These are phyloP conservation scores for Aphelinus certus DNA, from an alignment of 1,140 invertebrate species.

Conservation along the genomic window DNA sequence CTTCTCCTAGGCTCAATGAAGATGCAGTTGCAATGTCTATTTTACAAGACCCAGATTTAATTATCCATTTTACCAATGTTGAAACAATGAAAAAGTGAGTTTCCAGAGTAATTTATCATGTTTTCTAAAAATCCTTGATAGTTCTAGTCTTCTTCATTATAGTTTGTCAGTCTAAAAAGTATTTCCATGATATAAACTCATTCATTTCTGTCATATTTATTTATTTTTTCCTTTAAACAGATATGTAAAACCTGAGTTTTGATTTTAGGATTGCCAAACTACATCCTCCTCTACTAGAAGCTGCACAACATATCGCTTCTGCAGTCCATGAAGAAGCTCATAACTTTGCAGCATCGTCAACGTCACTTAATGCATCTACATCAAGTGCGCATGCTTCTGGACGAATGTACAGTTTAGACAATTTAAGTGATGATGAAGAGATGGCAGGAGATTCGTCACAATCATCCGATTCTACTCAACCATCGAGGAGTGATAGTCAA, in stretches of 20 bases:
- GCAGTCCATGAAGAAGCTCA: conserved; percentile 66
- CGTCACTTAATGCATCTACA: conserved; percentile 45
- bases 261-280: conserved; percentile 58
- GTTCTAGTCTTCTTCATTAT: not conserved
- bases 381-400: conserved; percentile 52
- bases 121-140: too few species aligned
- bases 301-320: conserved; percentile 65
- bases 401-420: conserved; percentile 66
- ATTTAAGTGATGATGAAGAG: conserved; percentile 68
- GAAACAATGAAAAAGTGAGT: conserved; percentile 64
- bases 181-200: not conserved
- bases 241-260: not conserved
- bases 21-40: conserved; percentile 69
- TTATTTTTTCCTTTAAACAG: not conserved
- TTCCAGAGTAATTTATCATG: too few species aligned
- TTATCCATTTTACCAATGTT: conserved; percentile 66
- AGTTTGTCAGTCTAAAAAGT: not conserved
- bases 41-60: conserved; percentile 69
- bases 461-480: conserved; percentile 61
- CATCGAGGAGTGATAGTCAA: conserved; percentile 44
- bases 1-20: conserved; percentile 64
- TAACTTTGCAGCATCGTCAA: conserved; percentile 48
- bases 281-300: conserved; percentile 67
- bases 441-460: conserved; percentile 68
- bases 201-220: not conserved